A percentile compares a stretch with the other conserved stretches of the same genome.
Evolutionary conservation across 2,797 vertebrate genomes (phyloP).

Genomic region (Sebastes oblongus): DNA sequence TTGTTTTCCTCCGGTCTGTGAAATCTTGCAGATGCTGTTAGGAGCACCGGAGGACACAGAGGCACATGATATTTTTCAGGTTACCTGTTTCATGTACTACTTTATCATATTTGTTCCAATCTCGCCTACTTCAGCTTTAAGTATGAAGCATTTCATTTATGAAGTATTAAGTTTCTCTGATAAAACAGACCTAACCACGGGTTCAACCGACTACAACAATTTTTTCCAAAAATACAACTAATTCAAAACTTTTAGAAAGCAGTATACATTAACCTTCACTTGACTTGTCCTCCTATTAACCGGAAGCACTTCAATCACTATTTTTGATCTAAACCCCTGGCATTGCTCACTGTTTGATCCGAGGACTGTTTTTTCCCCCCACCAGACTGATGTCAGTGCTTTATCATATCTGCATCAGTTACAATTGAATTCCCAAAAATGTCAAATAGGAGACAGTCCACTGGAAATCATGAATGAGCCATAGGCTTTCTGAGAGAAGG

Average conservation of each 20-base stretch:
- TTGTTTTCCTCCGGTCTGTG: too few species aligned
- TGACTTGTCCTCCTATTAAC: slow-evolving; percentile 1
- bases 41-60: too few species aligned
- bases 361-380: not conserved
- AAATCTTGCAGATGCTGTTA: too few species aligned
- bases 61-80: too few species aligned
- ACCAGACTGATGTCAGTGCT: not conserved
- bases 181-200: not conserved
- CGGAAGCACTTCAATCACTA: not conserved
- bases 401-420: not conserved
- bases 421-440: not conserved
- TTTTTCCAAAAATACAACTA: too few species aligned
- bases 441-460: not conserved
- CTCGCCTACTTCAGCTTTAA: not conserved
- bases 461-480: not conserved
- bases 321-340: not conserved
- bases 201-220: not conserved
- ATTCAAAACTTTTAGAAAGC: not conserved
- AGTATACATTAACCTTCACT: not conserved
- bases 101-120: too few species aligned
- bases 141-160: not conserved
- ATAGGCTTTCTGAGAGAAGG: not conserved
- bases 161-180: not conserved
- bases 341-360: not conserved
- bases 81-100: too few species aligned